Conservation (phyloP, 1,140 invertebrate genomes). For the Calephelis virginiensis region DNA sequence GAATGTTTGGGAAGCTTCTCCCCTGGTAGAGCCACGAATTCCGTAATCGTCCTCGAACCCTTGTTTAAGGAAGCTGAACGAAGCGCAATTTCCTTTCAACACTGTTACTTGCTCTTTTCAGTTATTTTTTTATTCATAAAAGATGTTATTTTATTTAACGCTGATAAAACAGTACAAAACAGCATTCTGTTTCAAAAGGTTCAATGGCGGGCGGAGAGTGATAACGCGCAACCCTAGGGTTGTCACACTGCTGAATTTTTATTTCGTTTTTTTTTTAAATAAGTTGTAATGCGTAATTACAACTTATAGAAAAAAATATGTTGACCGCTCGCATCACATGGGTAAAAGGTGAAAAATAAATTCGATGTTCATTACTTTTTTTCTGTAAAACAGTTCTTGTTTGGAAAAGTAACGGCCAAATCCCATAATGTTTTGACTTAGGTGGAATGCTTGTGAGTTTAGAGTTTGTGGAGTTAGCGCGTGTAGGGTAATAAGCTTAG, state of each 20-base stretch:
- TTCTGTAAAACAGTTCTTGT: no score
- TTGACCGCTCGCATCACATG: no score
- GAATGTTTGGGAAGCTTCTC: neutral
- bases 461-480: no score
- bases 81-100: slow-evolving; percentile 7
- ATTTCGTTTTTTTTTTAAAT: neutral
- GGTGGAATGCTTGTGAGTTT: no score
- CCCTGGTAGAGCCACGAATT: neutral
- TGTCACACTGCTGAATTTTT: neutral
- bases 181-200: slow-evolving; percentile 10
- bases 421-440: no score
- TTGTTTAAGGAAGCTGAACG: slow-evolving; percentile 12
- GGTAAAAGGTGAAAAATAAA: no score
- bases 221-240: neutral
- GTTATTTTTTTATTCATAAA: slow-evolving; percentile 16
- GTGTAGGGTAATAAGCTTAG: no score
- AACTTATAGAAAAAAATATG: no score
- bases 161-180: slow-evolving; percentile 15
- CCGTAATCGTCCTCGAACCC: slow-evolving; percentile 4
- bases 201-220: neutral
- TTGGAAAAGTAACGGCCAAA: no score
- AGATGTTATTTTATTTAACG: slow-evolving; percentile 10
- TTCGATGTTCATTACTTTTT: no score
- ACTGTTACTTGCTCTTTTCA: slow-evolving; percentile 15
- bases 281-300: neutral